Evolutionary conservation across 2,797 vertebrate species (phyloP).

Genomic region (Muscicapa striata): DNA sequence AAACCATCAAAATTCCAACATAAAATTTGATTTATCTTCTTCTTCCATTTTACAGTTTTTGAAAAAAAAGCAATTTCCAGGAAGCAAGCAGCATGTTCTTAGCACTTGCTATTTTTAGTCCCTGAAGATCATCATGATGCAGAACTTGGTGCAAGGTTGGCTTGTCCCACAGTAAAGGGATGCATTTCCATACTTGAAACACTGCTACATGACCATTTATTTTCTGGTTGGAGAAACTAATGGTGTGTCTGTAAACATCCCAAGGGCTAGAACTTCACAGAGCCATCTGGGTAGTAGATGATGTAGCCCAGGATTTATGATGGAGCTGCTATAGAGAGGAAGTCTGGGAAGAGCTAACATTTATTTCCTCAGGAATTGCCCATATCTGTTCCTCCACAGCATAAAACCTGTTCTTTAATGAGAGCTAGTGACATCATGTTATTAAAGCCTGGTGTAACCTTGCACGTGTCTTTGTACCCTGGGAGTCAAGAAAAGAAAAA

Average conservation of each 20-base stretch:
- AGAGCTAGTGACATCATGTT: not conserved
- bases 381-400: not conserved
- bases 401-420: not conserved
- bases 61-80: not conserved
- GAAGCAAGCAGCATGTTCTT: not conserved
- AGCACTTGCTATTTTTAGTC: not conserved
- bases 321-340: not conserved
- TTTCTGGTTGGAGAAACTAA: not conserved
- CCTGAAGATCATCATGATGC: not conserved
- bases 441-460: not conserved
- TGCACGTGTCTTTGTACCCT: not conserved
- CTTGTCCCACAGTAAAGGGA: not conserved
- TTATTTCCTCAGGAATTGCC: not conserved
- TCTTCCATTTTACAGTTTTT: not conserved
- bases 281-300: not conserved
- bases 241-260: not conserved
- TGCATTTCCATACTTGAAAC: not conserved
- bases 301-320: not conserved
- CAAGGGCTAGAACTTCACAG: not conserved
- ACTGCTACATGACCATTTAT: not conserved
- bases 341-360: rapidly evolving
- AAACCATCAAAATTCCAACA: not conserved
- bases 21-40: not conserved
- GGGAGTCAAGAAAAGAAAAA: not conserved
- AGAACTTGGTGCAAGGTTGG: not conserved